Conservation (phyloP, 2,888 invertebrate genomes). For the Steinernema scapterisci region DNA sequence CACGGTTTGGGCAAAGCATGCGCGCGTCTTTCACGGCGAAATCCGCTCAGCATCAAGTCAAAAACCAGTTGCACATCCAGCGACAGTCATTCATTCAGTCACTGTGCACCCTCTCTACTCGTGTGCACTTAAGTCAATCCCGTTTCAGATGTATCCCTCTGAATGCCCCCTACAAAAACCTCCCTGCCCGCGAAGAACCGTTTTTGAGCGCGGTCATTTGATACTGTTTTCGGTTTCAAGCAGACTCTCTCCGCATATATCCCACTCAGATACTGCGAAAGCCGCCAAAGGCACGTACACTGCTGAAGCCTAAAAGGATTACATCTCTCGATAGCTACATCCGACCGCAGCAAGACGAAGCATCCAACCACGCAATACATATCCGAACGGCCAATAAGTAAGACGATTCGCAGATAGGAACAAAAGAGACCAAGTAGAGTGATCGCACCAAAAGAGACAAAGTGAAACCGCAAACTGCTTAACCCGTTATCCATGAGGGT, state of each 20-base stretch:
- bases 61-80: constrained; percentile 23
- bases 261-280: too few species aligned
- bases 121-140: constrained; percentile 20
- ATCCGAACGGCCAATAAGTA: background rate
- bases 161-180: background rate
- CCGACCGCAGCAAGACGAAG: too few species aligned
- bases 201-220: constrained; percentile 3
- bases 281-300: too few species aligned
- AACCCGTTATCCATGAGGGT: constrained; percentile 14
- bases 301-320: too few species aligned
- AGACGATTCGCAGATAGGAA: background rate
- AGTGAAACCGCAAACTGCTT: constrained; percentile 7
- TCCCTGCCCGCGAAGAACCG: background rate
- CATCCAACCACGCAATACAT: too few species aligned
- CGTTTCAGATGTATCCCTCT: constrained; percentile 18
- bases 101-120: constrained; percentile 8
- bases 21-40: constrained; percentile 22
- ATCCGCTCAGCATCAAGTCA: constrained; percentile 25
- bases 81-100: constrained; percentile 24
- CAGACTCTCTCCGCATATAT: background rate
- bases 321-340: too few species aligned
- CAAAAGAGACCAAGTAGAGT: too few species aligned
- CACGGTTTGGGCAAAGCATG: background rate
- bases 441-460: background rate
- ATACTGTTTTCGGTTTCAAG: background rate